Conservation (phyloP, 2,888 invertebrate genomes). For the Caenorhabditis sp. region DNA sequence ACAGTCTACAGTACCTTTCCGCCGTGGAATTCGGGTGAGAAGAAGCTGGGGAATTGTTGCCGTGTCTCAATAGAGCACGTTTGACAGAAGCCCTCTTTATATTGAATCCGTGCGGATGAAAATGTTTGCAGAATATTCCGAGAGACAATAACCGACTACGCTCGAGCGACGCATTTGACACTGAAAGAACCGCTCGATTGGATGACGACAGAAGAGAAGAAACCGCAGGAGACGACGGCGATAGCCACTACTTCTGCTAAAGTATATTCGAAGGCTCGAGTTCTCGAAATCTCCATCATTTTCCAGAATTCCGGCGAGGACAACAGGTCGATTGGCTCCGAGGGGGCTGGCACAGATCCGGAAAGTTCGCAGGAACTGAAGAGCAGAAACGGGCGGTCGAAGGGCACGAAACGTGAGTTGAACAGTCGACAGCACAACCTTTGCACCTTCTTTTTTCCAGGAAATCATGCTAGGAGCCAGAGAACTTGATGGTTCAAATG, state of each 20-base stretch:
- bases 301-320: constrained; percentile 23
- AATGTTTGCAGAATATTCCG: constrained; percentile 52
- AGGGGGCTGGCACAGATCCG: constrained; percentile 2
- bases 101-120: no score
- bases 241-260: constrained; percentile 14
- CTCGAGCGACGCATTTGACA: constrained; percentile 33
- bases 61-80: no score
- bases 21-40: constrained; percentile 43
- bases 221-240: not conserved
- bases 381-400: not conserved
- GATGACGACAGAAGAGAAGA: not conserved
- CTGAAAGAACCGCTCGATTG: constrained; percentile 53
- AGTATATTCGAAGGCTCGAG: no score
- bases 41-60: not conserved
- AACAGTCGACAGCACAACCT: no score
- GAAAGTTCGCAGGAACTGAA: constrained; percentile 29
- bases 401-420: not conserved
- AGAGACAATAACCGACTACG: constrained; percentile 53
- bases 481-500: no score
- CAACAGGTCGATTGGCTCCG: constrained; percentile 41
- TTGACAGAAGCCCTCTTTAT: no score
- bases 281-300: no score
- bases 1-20: constrained; percentile 32
- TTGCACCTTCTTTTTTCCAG: no score
- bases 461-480: no score